A percentile compares a stretch with the other conserved stretches of the same genome.
These are phyloP conservation scores for Nebria salina DNA, from an alignment of 2,888 invertebrate genomes.

Conservation along the genomic window DNA sequence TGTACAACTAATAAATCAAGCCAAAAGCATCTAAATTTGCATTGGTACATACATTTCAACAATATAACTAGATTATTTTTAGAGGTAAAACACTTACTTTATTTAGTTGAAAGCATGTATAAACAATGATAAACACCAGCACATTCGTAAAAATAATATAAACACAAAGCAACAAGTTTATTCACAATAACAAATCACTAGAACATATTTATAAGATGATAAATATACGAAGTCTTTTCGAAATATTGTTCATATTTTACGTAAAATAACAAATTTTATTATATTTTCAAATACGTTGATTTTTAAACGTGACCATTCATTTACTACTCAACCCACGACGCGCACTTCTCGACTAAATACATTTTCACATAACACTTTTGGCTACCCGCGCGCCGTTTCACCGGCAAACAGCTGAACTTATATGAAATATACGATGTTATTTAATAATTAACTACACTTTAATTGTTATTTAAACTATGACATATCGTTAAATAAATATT, in stretches of 20 bases:
- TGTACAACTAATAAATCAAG: no score
- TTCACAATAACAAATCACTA: conserved; percentile 28
- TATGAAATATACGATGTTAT: conserved; percentile 14
- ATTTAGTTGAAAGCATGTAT: conserved; percentile 6
- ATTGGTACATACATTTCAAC: no score
- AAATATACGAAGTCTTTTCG: not conserved
- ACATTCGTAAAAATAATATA: conserved; percentile 8
- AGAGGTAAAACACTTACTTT: conserved; percentile 1
- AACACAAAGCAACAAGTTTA: conserved; percentile 44
- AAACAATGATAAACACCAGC: conserved; percentile 10
- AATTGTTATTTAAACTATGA: not conserved
- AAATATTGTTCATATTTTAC: not conserved
- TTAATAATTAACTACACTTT: not conserved
- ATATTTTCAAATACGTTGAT: not conserved
- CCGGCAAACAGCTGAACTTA: conserved; percentile 14
- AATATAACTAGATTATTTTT: not conserved
- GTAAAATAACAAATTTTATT: not conserved
- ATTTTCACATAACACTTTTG: conserved; percentile 23
- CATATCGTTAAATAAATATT: not conserved
- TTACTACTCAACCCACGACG: conserved; percentile 24
- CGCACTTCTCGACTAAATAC: conserved; percentile 39
- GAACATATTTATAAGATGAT: conserved; percentile 23
- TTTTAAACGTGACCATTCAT: not conserved
- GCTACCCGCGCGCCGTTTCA: conserved; percentile 19
- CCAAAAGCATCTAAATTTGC: not conserved